Percentiles rank a stretch among this genome's conserved stretches.
These are phyloP conservation scores for Alloplasta piceator DNA, from an alignment of 2,888 invertebrate genomes.

Conservation along the genomic window DNA sequence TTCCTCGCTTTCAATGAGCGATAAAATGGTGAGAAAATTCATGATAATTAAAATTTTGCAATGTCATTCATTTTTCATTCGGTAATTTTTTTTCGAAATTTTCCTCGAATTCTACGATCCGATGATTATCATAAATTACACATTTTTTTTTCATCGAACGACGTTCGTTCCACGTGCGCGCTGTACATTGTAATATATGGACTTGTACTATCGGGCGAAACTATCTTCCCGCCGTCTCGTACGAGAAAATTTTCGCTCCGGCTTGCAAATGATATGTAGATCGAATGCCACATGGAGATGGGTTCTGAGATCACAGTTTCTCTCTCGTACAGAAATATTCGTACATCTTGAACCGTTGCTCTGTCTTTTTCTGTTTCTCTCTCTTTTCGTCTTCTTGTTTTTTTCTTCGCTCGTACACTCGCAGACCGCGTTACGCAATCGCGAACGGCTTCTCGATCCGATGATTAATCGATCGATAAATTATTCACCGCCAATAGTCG, in stretches of 20 bases:
- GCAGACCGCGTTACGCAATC: constrained; percentile 18
- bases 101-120: not conserved
- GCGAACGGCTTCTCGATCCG: not conserved
- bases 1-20: not conserved
- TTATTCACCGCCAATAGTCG: constrained; percentile 31
- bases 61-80: not conserved
- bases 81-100: not conserved
- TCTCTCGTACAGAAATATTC: not conserved
- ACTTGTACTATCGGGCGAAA: not conserved
- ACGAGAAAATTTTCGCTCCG: not conserved
- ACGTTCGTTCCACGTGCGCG: not conserved
- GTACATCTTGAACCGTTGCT: not conserved
- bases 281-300: constrained; percentile 29
- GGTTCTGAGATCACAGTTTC: constrained; percentile 1
- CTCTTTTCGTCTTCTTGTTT: not conserved
- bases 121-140: not conserved
- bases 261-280: constrained; percentile 29
- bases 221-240: not conserved
- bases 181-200: not conserved
- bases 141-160: not conserved
- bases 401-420: not conserved
- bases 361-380: not conserved
- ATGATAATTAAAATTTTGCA: not conserved
- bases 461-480: constrained; percentile 53
- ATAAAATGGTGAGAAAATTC: not conserved